These are phyloP conservation scores for Zaprionus vittiger DNA, from an alignment of 1,140 invertebrate species.

Conservation along the genomic window DNA sequence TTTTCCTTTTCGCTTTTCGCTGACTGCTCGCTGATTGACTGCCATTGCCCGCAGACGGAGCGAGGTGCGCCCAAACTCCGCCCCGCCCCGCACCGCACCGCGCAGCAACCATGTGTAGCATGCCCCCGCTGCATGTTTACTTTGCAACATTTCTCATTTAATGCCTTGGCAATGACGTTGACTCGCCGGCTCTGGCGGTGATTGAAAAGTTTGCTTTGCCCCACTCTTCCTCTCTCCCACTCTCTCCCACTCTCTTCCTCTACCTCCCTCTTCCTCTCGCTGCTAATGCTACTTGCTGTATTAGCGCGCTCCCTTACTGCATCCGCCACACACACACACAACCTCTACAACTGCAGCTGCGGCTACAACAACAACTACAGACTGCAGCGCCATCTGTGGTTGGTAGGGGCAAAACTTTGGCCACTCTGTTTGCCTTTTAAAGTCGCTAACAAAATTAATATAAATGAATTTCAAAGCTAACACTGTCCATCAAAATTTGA, in stretches of 20 bases:
- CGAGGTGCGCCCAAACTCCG: not conserved
- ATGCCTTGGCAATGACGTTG: slow-evolving; percentile 68
- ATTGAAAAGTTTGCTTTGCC: slow-evolving; percentile 70
- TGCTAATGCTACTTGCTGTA: not conserved
- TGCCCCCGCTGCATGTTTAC: slow-evolving; percentile 66
- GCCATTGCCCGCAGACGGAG: slow-evolving; percentile 27
- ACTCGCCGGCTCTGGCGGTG: slow-evolving; percentile 54
- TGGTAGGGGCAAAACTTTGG: not conserved
- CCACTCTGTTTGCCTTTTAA: not conserved
- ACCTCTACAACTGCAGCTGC: not conserved
- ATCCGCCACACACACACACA: not conserved
- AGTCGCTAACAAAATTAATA: slow-evolving; percentile 2
- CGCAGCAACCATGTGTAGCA: not conserved
- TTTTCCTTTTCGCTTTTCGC: slow-evolving; percentile 28
- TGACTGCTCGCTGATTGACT: slow-evolving; percentile 68
- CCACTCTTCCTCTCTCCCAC: not conserved
- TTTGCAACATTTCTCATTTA: slow-evolving; percentile 72
- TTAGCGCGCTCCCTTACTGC: not conserved
- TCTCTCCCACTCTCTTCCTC: not conserved
- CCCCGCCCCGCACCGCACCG: not conserved
- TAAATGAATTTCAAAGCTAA: not conserved
- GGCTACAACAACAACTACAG: not conserved
- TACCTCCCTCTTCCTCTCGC: not conserved
- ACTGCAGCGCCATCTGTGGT: not conserved
- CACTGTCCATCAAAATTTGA: not conserved